Percentiles rank a stretch among this genome's conserved stretches.
Conservation (phyloP, 2,888 invertebrate species). For the Polietes domitor region DNA sequence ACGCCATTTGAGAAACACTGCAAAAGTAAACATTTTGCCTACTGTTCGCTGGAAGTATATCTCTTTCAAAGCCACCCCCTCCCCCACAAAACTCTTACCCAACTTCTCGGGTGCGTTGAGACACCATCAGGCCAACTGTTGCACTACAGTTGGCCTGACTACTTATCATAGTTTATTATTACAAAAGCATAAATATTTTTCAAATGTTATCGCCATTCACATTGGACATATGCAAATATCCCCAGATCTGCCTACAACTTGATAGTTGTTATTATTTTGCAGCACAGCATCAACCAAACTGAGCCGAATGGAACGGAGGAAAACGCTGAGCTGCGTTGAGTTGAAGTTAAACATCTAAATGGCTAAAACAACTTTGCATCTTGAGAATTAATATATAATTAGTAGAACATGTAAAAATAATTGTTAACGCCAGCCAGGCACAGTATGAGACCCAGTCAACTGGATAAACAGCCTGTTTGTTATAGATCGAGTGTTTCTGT, state of each 20-base stretch:
- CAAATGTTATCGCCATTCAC: slow-evolving; percentile 18
- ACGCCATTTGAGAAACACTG: not conserved
- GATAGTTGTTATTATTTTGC: not conserved
- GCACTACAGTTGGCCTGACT: not conserved
- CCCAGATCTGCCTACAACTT: slow-evolving; percentile 31
- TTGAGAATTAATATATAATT: slow-evolving; percentile 64
- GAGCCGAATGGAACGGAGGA: not conserved
- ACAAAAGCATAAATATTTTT: slow-evolving; percentile 6
- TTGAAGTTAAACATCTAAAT: slow-evolving; percentile 29
- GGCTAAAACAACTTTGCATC: slow-evolving; percentile 35
- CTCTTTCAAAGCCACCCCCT: too few species aligned
- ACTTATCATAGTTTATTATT: slow-evolving; percentile 8
- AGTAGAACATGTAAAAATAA: slow-evolving; percentile 65
- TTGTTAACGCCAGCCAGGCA: slow-evolving; percentile 66
- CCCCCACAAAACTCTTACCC: too few species aligned
- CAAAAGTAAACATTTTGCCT: not conserved
- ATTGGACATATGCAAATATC: slow-evolving; percentile 26
- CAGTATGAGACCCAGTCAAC: slow-evolving; percentile 60
- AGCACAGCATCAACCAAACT: not conserved
- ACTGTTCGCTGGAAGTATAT: not conserved
- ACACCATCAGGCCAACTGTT: not conserved
- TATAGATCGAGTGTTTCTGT: not conserved
- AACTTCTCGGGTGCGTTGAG: not conserved
- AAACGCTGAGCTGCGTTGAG: not conserved
- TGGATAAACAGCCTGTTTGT: slow-evolving; percentile 52